These are phyloP conservation scores for Cenopis cana DNA, from an alignment of 2,888 invertebrate species.

Conservation along the genomic window DNA sequence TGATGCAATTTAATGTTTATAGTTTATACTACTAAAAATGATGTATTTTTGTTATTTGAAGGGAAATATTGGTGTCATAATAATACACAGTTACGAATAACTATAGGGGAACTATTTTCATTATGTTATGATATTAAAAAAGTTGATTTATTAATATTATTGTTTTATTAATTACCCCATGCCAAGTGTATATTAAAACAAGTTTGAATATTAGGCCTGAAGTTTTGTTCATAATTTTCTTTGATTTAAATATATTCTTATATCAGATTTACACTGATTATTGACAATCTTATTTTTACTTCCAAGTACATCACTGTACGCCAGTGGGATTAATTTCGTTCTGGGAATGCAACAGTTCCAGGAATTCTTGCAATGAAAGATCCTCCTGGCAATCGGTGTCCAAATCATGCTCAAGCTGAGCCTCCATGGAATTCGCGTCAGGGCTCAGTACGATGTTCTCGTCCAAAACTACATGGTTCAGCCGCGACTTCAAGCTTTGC, in stretches of 20 bases:
- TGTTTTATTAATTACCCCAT: constrained; percentile 36
- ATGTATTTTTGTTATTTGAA: not conserved
- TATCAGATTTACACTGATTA: constrained; percentile 77
- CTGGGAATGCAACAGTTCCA: constrained; percentile 79
- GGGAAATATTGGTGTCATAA: not conserved
- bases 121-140: constrained; percentile 16
- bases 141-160: constrained; percentile 23
- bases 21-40: too few relatives aligned
- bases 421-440: constrained; percentile 79
- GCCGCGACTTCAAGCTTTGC: constrained; percentile 78
- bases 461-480: constrained; percentile 81
- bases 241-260: constrained; percentile 56
- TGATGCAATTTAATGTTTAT: constrained; percentile 72
- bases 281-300: constrained; percentile 61
- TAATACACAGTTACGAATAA: too few relatives aligned
- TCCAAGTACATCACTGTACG: constrained; percentile 67
- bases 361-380: constrained; percentile 79
- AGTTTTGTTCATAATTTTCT: constrained; percentile 30
- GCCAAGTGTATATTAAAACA: constrained; percentile 33
- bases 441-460: constrained; percentile 82
- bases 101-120: too few relatives aligned
- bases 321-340: constrained; percentile 72
- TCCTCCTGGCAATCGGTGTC: constrained; percentile 83
- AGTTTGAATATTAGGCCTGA: constrained; percentile 36
- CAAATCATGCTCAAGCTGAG: constrained; percentile 80